These are phyloP conservation scores for Luscinia luscinia DNA, from an alignment of 2,797 vertebrate genomes.

Conservation along the genomic window DNA sequence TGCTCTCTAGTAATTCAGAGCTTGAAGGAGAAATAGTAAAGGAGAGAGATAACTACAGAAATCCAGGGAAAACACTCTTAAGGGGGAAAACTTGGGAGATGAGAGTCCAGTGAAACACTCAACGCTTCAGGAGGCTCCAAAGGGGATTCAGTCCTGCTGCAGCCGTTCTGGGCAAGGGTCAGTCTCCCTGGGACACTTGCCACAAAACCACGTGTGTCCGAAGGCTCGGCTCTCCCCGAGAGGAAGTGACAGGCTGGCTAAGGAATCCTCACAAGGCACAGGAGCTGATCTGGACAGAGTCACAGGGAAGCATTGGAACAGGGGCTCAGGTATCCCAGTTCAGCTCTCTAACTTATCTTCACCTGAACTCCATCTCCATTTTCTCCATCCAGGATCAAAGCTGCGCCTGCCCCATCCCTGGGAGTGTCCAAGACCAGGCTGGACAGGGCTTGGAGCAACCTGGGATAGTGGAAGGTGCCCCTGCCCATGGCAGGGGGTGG, in stretches of 20 bases:
- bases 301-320: not conserved
- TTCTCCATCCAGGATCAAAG: not conserved
- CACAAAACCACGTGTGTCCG: not conserved
- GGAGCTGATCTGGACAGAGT: not conserved
- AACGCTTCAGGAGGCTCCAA: fast-evolving
- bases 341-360: not conserved
- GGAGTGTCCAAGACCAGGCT: not conserved
- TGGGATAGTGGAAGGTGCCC: not conserved
- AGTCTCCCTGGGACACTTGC: not conserved
- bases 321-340: not conserved
- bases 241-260: not conserved
- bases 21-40: constrained; percentile 60
- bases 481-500: not conserved
- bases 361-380: not conserved
- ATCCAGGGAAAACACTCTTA: not conserved
- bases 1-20: constrained; percentile 47
- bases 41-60: not conserved
- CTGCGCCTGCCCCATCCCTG: not conserved
- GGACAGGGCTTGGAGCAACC: fast-evolving
- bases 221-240: not conserved
- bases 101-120: not conserved
- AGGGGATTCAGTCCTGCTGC: not conserved
- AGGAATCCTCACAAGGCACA: not conserved
- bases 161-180: constrained; percentile 14
- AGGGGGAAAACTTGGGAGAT: not conserved